Evolutionary conservation across 1,140 invertebrate species (phyloP).

Genomic region (Linepithema humile): DNA sequence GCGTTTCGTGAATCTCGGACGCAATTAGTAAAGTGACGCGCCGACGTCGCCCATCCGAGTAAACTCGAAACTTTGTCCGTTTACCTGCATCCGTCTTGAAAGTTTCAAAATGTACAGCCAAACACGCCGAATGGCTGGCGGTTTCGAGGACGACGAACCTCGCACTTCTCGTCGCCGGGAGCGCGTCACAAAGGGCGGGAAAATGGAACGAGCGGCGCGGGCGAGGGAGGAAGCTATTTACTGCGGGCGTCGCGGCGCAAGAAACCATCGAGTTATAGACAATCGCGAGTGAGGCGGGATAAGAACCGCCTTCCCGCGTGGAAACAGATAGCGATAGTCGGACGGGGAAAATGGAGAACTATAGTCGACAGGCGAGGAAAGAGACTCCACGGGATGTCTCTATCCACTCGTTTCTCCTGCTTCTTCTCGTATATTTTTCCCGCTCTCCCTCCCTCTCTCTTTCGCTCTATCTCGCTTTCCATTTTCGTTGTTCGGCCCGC

Average conservation of each 20-base stretch:
- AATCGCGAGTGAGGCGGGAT: slow-evolving; percentile 37
- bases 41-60: slow-evolving; percentile 10
- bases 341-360: slow-evolving; percentile 27
- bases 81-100: slow-evolving; percentile 60
- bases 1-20: slow-evolving; percentile 45
- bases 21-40: slow-evolving; percentile 54
- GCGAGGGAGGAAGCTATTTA: slow-evolving; percentile 59
- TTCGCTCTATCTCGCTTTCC: slow-evolving; percentile 25
- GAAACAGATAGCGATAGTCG: slow-evolving; percentile 30
- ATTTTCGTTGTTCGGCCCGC: slow-evolving; percentile 20
- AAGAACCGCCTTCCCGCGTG: slow-evolving; percentile 41
- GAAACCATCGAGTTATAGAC: slow-evolving; percentile 65
- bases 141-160: slow-evolving; percentile 63
- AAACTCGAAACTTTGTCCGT: slow-evolving; percentile 55
- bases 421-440: slow-evolving; percentile 33
- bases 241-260: slow-evolving; percentile 52
- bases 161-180: slow-evolving; percentile 41
- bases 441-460: slow-evolving; percentile 13
- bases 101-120: slow-evolving; percentile 40
- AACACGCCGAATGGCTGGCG: slow-evolving; percentile 55
- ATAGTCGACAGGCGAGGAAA: not conserved
- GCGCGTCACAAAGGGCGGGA: slow-evolving; percentile 54
- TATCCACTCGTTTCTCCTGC: slow-evolving; percentile 14
- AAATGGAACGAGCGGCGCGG: not conserved
- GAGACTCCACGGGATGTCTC: not conserved